Evolutionary conservation across 2,797 vertebrate species (phyloP), one percentile per base, ranked within the genome.

Genomic region (Catamblyrhynchus diadema): DNA sequence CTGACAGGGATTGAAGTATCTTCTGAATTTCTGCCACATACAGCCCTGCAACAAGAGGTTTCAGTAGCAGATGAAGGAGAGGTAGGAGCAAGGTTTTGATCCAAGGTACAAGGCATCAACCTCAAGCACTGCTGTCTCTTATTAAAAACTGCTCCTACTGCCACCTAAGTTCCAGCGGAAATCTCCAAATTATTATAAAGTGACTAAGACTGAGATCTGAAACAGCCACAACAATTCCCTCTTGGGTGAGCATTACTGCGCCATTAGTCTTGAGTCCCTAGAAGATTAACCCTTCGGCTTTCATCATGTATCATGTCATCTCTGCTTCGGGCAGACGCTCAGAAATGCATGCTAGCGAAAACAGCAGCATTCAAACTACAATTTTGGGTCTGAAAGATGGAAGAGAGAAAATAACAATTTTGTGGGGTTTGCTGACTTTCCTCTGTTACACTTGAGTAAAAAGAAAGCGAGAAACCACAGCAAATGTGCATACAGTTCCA

Each of bases 401-500:
- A 87, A 80, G 73, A 89, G 53, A 59, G 57, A 69, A 80, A 88
- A 86, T 64, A 90, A 67, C 84, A 53, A 85, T 89, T 93, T 53
- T 85, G 93, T 91, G 92, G 96, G 74, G 88, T 95, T 96, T 86
- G 33, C 74, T 92, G 72, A 27, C 78, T 86, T 96, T 95, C 78
- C 77, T 72, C 83, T 85, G 33, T 37, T 83, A 96, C 67, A 93
- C 66, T 81, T 87, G 75, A 94, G 44, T 84, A 88, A 95, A 93
- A 96, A 75, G 77, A 95, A 93, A 85, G 79, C 8, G 8, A 90
- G 88, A 97, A 97, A 89, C 96, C 94, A 69, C 92, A 96, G 94
- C 86, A 94, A 88, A 93, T 86, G 94, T 87, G 81, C 92, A 90
- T 84, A 72, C 90, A 94, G 86, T 81, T 91, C 94, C 86, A 93